Conservation (phyloP, 2,888 invertebrate genomes). For the Dryobotodes eremita region DNA sequence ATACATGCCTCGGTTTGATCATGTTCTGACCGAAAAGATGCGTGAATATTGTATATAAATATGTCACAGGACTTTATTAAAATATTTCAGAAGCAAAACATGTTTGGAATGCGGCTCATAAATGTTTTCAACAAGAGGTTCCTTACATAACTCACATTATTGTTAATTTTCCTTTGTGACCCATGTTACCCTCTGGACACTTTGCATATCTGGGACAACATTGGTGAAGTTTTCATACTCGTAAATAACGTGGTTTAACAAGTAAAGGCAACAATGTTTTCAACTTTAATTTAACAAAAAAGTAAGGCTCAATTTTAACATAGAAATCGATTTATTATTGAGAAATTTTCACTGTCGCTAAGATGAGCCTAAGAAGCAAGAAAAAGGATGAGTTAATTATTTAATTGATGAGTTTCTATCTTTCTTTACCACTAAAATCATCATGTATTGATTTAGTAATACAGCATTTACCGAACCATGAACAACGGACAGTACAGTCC, state of each 20-base stretch:
- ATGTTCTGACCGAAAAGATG: background rate
- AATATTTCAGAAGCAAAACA: slow-evolving; percentile 16
- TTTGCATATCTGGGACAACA: slow-evolving; percentile 34
- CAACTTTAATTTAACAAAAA: background rate
- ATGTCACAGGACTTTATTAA: slow-evolving; percentile 18
- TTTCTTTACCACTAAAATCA: background rate
- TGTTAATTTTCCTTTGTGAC: slow-evolving; percentile 48
- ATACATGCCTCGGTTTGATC: background rate
- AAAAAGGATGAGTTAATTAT: background rate
- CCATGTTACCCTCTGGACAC: slow-evolving; percentile 39
- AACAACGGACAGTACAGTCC: background rate
- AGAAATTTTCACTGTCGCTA: background rate
- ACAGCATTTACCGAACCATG: background rate
- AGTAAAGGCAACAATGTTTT: background rate
- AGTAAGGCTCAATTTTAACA: no score
- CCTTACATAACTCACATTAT: slow-evolving; percentile 44
- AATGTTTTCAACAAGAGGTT: slow-evolving; percentile 42
- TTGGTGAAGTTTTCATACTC: slow-evolving; percentile 15
- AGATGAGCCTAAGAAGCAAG: background rate
- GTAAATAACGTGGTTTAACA: slow-evolving; percentile 6
- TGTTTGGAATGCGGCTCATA: slow-evolving; percentile 7
- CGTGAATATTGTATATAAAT: background rate
- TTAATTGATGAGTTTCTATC: no score
- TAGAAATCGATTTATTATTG: no score
- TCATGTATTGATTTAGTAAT: background rate